A percentile compares a stretch with the other conserved stretches of the same genome.
Evolutionary conservation across 2,113 vertebrate species (phyloP).

Genomic region (Dendropsophus ebraccatus): DNA sequence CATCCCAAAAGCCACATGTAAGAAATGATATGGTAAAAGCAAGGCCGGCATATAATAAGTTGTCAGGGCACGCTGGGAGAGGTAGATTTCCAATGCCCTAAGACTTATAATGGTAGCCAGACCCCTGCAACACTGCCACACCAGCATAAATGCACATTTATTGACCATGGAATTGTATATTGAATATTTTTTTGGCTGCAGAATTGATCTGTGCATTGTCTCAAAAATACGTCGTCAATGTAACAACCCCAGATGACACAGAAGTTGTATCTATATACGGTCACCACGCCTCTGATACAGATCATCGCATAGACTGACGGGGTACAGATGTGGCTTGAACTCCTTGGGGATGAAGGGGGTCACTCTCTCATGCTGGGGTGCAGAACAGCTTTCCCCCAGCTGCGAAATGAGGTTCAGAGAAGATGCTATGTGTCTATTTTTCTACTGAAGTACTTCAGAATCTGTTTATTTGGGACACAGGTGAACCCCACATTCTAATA

Average conservation of each 20-base stretch:
- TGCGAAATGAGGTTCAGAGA: neutral
- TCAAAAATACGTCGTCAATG: neutral
- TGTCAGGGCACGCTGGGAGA: neutral
- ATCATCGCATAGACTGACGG: neutral
- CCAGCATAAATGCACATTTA: neutral
- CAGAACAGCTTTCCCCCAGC: neutral
- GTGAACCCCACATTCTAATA: neutral
- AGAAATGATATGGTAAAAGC: neutral
- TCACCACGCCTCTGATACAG: neutral
- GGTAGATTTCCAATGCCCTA: neutral
- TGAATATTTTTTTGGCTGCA: neutral
- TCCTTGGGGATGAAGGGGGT: neutral
- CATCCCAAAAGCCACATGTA: constrained; percentile 1
- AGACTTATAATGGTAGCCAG: neutral
- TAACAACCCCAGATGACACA: neutral
- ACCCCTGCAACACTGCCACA: neutral
- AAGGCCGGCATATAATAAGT: neutral
- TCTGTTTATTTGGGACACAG: neutral
- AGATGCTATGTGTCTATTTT: constrained; percentile 17
- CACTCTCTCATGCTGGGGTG: neutral
- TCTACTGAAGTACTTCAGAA: constrained; percentile 6
- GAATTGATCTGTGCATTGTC: neutral
- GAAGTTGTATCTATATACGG: neutral
- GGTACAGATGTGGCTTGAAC: neutral
- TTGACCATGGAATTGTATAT: neutral